phyloP scores from a whole-genome alignment of 92 coral and sea anemone genomes.

The Paramuricea clavata region DNA sequence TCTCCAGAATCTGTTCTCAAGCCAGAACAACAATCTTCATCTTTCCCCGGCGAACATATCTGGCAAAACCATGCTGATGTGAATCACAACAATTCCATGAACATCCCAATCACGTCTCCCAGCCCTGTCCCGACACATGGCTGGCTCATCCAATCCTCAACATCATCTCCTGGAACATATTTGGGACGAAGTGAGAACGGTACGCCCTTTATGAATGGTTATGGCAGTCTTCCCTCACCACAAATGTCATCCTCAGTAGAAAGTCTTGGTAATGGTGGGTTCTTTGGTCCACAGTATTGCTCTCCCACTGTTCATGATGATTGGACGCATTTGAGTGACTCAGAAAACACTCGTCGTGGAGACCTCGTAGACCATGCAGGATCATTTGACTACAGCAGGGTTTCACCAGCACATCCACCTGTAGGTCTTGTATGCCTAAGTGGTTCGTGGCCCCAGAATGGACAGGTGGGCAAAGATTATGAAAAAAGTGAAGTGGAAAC shows the following conservation, averaged over 20 bases:
- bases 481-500: constrained; percentile 2
- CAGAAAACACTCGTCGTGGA: constrained; percentile 24
- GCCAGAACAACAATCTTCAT: constrained; percentile 30
- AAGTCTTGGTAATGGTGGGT: constrained; percentile 44
- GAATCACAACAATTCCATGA: constrained; percentile 81
- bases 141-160: constrained; percentile 70
- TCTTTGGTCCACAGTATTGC: constrained; percentile 35
- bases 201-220: constrained; percentile 91
- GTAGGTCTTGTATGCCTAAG: constrained; percentile 23
- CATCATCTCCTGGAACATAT: constrained; percentile 63
- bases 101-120: constrained; percentile 80
- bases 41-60: constrained; percentile 88
- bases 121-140: constrained; percentile 72
- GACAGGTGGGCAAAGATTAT: background rate
- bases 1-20: constrained; percentile 23
- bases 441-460: constrained; percentile 54
- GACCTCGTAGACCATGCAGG: constrained; percentile 15
- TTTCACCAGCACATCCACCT: constrained; percentile 35
- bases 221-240: constrained; percentile 88
- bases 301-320: constrained; percentile 39
- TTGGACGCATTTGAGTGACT: constrained; percentile 36
- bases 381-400: constrained; percentile 42
- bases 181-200: constrained; percentile 66
- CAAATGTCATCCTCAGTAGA: constrained; percentile 92
- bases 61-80: constrained; percentile 87